Evolutionary conservation across 2,113 vertebrate genomes (phyloP), one percentile per base, ranked within the genome.

Genomic region (Esox niger): DNA sequence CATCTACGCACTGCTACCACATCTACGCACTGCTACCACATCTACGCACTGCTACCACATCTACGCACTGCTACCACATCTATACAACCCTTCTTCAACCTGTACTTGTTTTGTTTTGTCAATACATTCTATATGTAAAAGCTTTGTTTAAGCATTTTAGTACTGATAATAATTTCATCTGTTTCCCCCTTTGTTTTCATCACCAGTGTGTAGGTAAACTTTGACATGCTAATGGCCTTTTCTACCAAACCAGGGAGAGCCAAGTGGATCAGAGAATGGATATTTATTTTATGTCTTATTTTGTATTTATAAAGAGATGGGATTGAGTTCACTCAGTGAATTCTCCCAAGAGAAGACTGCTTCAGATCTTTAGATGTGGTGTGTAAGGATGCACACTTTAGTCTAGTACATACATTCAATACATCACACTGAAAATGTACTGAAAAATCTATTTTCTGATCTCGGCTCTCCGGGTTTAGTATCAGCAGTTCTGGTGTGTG

Each of bases 171-270:
- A 0, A n/a, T 52, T 52, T n/a, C n/a, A 52, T 52, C 7, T 52
- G 47, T 21, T n/a, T 52, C 17, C 3, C 38, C 38, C 17, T 54
- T 54, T 73, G 65, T 49, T 85, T 15, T 61, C 75, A 70, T 81
- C 80, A 21, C 65, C 88, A 92, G 91, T 82, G 91, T 91, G 91
- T 91, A 90, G 91, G 90, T 92, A 90, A 88, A 89, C 80, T 74
- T 68, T 72, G 68, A 68, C 66, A 66, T 63, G 67, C 61, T 75
- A 62, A 62, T 6, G 3, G 47, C 54, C 54, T 35, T 5, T 30
- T 49, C 58, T 78, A 74, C 66, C 67, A 30, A 66, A 84, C 78
- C 79, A 66, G 73, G 76, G 79, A 84, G 73, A 78, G 68, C 13
- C 38, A 15, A 15, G 3, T 66, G 32, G 55, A 65, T 30, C 27